Evolutionary conservation across 2,113 vertebrate genomes (phyloP).

Genomic region (Callipepla squamata): DNA sequence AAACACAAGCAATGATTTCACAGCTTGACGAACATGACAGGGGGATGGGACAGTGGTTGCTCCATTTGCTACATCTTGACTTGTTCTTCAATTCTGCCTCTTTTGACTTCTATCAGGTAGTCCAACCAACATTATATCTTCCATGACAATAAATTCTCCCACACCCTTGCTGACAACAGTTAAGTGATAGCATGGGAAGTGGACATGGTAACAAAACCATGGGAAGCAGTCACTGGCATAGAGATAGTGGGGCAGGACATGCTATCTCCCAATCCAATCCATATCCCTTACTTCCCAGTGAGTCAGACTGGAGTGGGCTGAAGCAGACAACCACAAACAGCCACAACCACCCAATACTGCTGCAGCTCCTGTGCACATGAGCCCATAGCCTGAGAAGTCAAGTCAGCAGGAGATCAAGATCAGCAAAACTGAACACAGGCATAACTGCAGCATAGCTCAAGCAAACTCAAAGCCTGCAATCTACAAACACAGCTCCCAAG

Average conservation of each 20-base stretch:
- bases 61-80: not conserved
- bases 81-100: not conserved
- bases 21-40: not conserved
- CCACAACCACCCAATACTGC: rapidly evolving
- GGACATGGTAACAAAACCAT: not conserved
- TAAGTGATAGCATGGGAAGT: not conserved
- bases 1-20: not conserved
- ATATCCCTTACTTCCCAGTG: not conserved
- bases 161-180: not conserved
- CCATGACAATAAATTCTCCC: not conserved
- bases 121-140: not conserved
- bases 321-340: rapidly evolving
- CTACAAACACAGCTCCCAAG: not conserved
- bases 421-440: not conserved
- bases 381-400: not conserved
- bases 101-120: not conserved
- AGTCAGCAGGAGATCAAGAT: not conserved
- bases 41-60: not conserved
- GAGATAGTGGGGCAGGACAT: not conserved
- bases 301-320: not conserved
- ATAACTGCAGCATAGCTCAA: not conserved
- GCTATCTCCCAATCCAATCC: not conserved
- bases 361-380: not conserved
- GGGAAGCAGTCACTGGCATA: not conserved
- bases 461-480: not conserved